Percentiles rank a stretch among this genome's conserved stretches.
Conservation (phyloP, 2,888 invertebrate species). For the Autographa pulchrina region DNA sequence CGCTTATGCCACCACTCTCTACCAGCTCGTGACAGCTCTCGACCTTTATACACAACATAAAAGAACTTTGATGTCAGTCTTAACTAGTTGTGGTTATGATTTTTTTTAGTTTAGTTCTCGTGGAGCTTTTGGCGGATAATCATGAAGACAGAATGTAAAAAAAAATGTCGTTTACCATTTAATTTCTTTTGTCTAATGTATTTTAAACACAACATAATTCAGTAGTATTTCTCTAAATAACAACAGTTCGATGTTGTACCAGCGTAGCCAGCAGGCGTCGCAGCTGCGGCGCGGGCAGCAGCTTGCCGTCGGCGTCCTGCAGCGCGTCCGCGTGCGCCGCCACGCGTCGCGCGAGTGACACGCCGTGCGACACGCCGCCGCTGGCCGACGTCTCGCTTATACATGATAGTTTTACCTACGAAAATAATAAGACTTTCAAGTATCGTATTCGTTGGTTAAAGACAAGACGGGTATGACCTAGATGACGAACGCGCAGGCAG, state of each 20-base stretch:
- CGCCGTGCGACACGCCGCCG: constrained; percentile 91
- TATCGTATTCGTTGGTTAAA: not conserved
- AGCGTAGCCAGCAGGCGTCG: constrained; percentile 94
- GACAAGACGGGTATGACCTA: no score
- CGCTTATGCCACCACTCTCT: constrained; percentile 72
- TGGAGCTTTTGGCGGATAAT: no score
- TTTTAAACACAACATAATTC: no score
- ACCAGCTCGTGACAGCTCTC: constrained; percentile 82
- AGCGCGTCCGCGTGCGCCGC: constrained; percentile 83
- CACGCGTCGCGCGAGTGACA: constrained; percentile 92
- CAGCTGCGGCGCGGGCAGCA: constrained; percentile 93
- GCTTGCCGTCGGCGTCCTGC: constrained; percentile 93
- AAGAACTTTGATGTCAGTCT: no score
- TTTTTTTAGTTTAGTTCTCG: no score
- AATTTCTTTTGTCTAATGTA: no score
- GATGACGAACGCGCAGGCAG: no score
- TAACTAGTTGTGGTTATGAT: no score
- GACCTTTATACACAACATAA: constrained; percentile 64
- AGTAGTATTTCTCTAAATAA: no score
- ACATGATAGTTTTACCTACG: constrained; percentile 84
- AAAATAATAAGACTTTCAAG: not conserved
- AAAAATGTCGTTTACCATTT: no score
- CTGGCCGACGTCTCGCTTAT: constrained; percentile 76
- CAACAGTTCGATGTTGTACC: constrained; percentile 75
- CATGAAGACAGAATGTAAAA: no score